These are phyloP conservation scores for Calonectris borealis DNA, from an alignment of 2,113 vertebrate species.

Conservation along the genomic window DNA sequence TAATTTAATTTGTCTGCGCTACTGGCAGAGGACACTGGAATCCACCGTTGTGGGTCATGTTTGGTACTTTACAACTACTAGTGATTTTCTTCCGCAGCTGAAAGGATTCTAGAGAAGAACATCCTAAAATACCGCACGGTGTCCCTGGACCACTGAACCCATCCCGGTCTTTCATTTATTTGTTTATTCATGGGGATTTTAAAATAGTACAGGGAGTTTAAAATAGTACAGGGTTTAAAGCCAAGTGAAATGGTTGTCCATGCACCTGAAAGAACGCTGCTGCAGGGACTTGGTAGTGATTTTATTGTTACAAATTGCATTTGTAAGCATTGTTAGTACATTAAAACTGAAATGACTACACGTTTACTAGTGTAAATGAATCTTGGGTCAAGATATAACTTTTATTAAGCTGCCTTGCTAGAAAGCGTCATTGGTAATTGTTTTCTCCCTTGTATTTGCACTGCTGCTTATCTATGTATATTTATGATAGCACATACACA, in stretches of 20 bases:
- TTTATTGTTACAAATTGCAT: neutral
- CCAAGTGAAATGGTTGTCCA: neutral
- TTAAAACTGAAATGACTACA: neutral
- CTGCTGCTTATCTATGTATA: no score
- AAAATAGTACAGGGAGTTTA: neutral
- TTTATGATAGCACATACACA: neutral
- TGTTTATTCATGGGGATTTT: neutral
- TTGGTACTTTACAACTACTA: neutral
- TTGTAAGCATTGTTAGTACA: neutral
- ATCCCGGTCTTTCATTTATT: neutral
- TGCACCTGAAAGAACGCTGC: neutral
- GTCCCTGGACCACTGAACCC: neutral
- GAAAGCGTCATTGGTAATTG: neutral
- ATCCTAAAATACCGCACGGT: neutral
- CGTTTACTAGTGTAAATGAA: neutral
- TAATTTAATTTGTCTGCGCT: neutral
- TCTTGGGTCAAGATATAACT: neutral
- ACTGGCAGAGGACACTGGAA: neutral
- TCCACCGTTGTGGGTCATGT: neutral
- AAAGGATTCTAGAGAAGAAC: neutral
- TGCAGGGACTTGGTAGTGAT: neutral
- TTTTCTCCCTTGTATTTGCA: neutral
- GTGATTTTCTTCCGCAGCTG: neutral
- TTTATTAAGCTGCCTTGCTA: neutral
- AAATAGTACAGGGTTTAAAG: neutral